phyloP scores from a whole-genome alignment of 2,113 vertebrate species.

The Gambusia holbrooki region DNA sequence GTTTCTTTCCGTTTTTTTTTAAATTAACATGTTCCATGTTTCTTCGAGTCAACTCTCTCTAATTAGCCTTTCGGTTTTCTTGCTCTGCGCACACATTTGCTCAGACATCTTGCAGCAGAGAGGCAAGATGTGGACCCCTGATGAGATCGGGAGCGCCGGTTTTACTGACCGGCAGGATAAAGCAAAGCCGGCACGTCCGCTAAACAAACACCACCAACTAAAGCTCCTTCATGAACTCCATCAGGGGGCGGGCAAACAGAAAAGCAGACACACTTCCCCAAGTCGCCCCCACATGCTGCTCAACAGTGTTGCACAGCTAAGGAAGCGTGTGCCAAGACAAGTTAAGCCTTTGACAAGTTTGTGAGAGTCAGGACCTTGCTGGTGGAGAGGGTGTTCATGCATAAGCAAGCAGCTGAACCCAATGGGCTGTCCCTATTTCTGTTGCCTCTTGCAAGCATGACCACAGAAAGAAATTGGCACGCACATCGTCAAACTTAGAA shows the following conservation, averaged over 20 bases:
- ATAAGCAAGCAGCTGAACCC: constrained; percentile 59
- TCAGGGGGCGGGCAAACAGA: constrained; percentile 55
- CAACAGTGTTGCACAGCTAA: constrained; percentile 49
- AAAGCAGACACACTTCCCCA: constrained; percentile 46
- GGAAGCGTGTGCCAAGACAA: constrained; percentile 57
- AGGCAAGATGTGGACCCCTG: constrained; percentile 28
- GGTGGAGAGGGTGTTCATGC: constrained; percentile 63
- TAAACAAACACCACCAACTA: constrained; percentile 68
- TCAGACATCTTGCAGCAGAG: constrained; percentile 14
- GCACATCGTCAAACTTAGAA: constrained; percentile 32
- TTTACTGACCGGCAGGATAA: constrained; percentile 51
- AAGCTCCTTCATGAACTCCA: constrained; percentile 65
- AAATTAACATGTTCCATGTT: background rate
- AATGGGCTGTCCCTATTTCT: constrained; percentile 49
- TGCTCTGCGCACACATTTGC: constrained; percentile 38
- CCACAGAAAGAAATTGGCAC: constrained; percentile 35
- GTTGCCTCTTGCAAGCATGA: constrained; percentile 19
- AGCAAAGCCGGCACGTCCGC: constrained; percentile 47
- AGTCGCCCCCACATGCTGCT: constrained; percentile 27
- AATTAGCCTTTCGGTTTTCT: background rate
- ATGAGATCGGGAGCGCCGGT: constrained; percentile 40
- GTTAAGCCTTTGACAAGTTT: constrained; percentile 68
- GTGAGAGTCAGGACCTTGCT: constrained; percentile 64
- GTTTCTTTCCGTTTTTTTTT: background rate
- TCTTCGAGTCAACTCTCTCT: constrained; percentile 13